Base-by-base conservation (phyloP, 1,140 invertebrate genomes). In the Hermetia illucens region DNA sequence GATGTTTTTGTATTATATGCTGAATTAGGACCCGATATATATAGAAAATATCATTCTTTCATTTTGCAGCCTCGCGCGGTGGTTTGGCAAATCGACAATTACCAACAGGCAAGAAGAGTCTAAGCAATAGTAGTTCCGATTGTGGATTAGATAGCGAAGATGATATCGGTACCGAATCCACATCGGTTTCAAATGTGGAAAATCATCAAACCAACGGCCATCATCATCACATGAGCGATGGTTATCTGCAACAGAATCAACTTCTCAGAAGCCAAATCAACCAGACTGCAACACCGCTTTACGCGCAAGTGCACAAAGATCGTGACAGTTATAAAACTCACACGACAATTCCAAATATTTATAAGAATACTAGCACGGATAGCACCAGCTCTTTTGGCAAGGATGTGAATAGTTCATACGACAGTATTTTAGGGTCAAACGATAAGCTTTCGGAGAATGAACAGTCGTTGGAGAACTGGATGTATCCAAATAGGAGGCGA, bases 11-110 rank as follows among this genome's bases (percentile, higher is more conserved):
- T n/a, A n/a, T n/a, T n/a, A n/a, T n/a, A n/a, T n/a, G n/a, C n/a
- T n/a, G n/a, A n/a, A n/a, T n/a, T n/a, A n/a, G n/a, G n/a, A n/a
- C n/a, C n/a, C n/a, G n/a, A n/a, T n/a, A n/a, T n/a, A n/a, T n/a
- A n/a, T n/a, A n/a, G n/a, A n/a, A n/a, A n/a, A n/a, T n/a, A n/a
- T n/a, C n/a, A n/a, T n/a, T n/a, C n/a, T n/a, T n/a, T n/a, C 24
- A 9, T 27, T 13, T 27, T 27, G 24, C 12, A 77, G 69, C 47
- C 64, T 60, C 57, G 46, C 53, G 78, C 50, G 79, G 78, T 39
- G 71, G 71, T 45, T 51, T 75, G 40, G 71, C 78, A 22, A 67
- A 68, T 51, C 56, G 68, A 38, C 66, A 69, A 48, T 45, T 69
- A 43, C 66, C 68, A 30, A 41, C 13, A 41, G 39, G 34, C 10